These are phyloP conservation scores for Esperia sulphurella DNA, from an alignment of 2,888 invertebrate genomes.

Conservation along the genomic window DNA sequence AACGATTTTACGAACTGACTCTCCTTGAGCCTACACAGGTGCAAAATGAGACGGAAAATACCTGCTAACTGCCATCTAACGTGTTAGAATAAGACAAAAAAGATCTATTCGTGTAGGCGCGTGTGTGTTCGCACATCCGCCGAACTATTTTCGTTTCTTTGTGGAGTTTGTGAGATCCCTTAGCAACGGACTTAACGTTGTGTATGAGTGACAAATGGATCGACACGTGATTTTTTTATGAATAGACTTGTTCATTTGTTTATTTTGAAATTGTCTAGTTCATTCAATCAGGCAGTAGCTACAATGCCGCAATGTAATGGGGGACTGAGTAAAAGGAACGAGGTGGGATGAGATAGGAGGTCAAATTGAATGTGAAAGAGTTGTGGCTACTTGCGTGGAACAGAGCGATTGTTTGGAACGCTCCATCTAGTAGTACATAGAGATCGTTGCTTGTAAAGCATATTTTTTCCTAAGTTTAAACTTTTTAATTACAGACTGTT, in stretches of 20 bases:
- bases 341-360: too few relatives aligned
- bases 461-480: too few relatives aligned
- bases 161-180: slow-evolving; percentile 20
- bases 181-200: slow-evolving; percentile 26
- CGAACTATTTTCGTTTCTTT: slow-evolving; percentile 40
- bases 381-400: too few relatives aligned
- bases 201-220: neutral
- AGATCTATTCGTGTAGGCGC: slow-evolving; percentile 19
- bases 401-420: too few relatives aligned
- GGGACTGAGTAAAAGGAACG: too few relatives aligned
- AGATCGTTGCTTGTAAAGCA: too few relatives aligned
- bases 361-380: too few relatives aligned
- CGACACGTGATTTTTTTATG: slow-evolving; percentile 8
- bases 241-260: slow-evolving; percentile 9
- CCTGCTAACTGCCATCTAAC: slow-evolving; percentile 8
- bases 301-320: too few relatives aligned
- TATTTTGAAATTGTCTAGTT: slow-evolving; percentile 2
- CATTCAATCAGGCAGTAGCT: too few relatives aligned
- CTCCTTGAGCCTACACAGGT: slow-evolving; percentile 48
- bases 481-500: too few relatives aligned
- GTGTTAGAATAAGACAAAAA: slow-evolving; percentile 20
- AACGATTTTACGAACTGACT: slow-evolving; percentile 37
- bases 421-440: too few relatives aligned
- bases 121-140: slow-evolving; percentile 37
- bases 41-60: slow-evolving; percentile 20